Evolutionary conservation across 1,140 invertebrate species (phyloP).

Genomic region (Campoletis sonorensis): DNA sequence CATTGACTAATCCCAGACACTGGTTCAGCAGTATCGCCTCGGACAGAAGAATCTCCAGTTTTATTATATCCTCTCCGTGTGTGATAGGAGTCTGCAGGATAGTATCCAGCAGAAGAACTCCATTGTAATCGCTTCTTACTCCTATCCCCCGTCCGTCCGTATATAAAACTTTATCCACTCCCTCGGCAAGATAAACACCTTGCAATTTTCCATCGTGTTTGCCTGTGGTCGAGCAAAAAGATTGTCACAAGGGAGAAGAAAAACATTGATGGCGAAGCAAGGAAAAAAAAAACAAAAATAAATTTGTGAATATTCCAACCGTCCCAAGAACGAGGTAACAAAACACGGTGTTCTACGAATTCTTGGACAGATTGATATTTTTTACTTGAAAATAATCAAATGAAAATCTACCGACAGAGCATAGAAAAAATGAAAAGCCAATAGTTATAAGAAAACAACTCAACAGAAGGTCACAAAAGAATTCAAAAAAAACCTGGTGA

Average conservation of each 20-base stretch:
- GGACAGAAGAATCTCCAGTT: slow-evolving; percentile 89
- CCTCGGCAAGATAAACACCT: slow-evolving; percentile 84
- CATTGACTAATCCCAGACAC: slow-evolving; percentile 84
- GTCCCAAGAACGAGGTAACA: no score
- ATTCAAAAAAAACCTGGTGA: no score
- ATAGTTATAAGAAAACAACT: no score
- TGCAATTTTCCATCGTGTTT: slow-evolving; percentile 77
- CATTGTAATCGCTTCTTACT: slow-evolving; percentile 92
- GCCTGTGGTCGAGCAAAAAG: slow-evolving; percentile 66
- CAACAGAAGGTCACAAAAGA: no score
- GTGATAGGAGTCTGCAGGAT: slow-evolving; percentile 88
- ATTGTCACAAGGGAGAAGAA: not conserved
- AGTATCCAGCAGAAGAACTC: slow-evolving; percentile 91
- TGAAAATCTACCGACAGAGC: no score
- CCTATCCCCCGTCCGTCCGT: slow-evolving; percentile 88
- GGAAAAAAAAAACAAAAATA: not conserved
- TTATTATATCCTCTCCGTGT: slow-evolving; percentile 85
- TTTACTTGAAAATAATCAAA: no score
- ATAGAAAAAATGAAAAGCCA: no score
- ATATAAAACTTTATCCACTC: slow-evolving; percentile 88
- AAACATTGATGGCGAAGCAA: not conserved
- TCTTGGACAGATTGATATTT: no score
- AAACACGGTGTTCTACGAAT: no score
- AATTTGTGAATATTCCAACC: no score
- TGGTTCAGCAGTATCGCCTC: slow-evolving; percentile 91